phyloP scores from a whole-genome alignment of 2,797 vertebrate species.

The Coreius guichenoti region DNA sequence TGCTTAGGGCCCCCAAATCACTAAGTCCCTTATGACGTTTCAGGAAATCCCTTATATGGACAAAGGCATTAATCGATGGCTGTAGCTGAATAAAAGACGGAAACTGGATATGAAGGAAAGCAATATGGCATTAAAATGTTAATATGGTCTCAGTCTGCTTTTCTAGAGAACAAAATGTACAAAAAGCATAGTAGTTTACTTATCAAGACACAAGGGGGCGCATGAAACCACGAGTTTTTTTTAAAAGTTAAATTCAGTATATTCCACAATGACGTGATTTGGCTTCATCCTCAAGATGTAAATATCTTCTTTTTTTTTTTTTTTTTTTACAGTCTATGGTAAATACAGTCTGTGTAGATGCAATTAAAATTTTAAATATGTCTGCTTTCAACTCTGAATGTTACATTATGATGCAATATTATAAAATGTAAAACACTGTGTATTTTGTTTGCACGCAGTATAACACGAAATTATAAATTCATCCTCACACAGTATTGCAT shows the following conservation, averaged over 20 bases:
- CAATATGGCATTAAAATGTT: not conserved
- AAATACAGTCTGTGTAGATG: not conserved
- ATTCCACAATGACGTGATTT: not conserved
- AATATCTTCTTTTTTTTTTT: fast-evolving
- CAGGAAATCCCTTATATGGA: not conserved
- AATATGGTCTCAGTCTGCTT: no score
- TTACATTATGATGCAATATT: not conserved
- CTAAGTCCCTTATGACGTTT: not conserved
- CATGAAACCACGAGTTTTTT: not conserved
- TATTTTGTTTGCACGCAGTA: not conserved
- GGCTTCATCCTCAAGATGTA: not conserved
- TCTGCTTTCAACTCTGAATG: not conserved
- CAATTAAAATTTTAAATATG: not conserved
- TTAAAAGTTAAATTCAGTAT: not conserved
- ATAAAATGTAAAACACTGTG: not conserved
- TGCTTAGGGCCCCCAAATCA: no score
- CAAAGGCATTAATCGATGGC: not conserved
- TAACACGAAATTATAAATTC: not conserved
- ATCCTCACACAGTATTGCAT: not conserved
- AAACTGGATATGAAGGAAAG: not conserved
- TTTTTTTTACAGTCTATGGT: no score
- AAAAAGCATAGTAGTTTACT: not conserved
- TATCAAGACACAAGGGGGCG: constrained; percentile 6
- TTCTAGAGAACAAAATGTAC: not conserved
- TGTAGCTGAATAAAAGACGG: not conserved